Conservation (phyloP, 2,797 vertebrate genomes). For the Adelosebastes latens region DNA sequence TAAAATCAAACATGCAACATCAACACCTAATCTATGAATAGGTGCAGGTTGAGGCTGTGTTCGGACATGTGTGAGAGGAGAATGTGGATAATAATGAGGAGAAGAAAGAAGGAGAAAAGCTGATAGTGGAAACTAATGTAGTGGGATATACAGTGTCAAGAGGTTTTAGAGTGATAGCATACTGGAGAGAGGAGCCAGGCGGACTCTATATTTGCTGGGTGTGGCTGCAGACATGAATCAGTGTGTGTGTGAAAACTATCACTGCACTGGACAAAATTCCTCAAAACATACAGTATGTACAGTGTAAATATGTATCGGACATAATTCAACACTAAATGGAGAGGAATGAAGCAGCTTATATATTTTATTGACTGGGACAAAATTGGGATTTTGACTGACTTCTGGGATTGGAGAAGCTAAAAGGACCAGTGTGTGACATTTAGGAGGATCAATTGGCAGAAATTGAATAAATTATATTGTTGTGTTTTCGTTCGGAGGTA, state of each 20-base stretch:
- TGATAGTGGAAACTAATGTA: not conserved
- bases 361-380: not conserved
- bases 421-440: too few relatives aligned
- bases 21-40: not conserved
- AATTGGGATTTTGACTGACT: not conserved
- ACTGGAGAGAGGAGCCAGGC: constrained; percentile 40
- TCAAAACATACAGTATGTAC: constrained; percentile 44
- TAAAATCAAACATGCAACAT: constrained; percentile 5
- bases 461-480: too few relatives aligned
- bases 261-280: constrained; percentile 71
- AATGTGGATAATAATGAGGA: not conserved
- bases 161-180: constrained; percentile 37
- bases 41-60: not conserved
- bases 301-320: constrained; percentile 44
- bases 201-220: constrained; percentile 68
- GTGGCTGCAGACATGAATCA: constrained; percentile 63
- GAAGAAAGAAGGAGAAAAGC: not conserved
- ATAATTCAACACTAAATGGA: constrained; percentile 10
- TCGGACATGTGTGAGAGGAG: constrained; percentile 11
- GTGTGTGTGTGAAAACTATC: constrained; percentile 78
- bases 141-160: constrained; percentile 18
- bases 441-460: too few relatives aligned
- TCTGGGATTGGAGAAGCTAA: not conserved
- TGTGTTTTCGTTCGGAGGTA: too few relatives aligned
- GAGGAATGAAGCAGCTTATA: not conserved